Evolutionary conservation across 2,888 invertebrate genomes (phyloP), one percentile per base, ranked within the genome.

Genomic region (Cerastis rubricosa): DNA sequence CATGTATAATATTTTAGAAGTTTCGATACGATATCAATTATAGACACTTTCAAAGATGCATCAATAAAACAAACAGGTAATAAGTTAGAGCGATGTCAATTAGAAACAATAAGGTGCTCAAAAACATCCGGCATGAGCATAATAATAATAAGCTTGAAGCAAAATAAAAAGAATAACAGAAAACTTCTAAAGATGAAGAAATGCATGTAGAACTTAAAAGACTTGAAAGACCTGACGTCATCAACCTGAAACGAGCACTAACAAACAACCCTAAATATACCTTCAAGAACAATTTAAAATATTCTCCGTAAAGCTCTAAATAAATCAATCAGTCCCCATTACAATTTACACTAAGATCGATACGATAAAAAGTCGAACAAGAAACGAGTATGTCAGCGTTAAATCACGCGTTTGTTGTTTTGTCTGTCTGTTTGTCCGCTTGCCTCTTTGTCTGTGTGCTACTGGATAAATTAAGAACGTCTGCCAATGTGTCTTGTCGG

Each of bases 271-370:
- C 74, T 79, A 83, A 83, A 83, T 83, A 83, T 76, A 85, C 40
- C 51, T 17, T 19, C 35, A 61, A n/a, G n/a, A 76, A 81, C 88
- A 88, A 88, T 85, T 87, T 86, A 85, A 88, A 90, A 90, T 90
- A 91, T 91, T 89, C 87, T 67, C 74, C 74, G 79, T 76, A 85
- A 89, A 89, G 85, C 79, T 70, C 80, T 72, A 66, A 76, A 92
- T 95, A 94, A 94, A 95, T 95, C 95, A 95, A 93, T 95, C 95
- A 92, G 87, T 87, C 91, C 82, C 90, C 90, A 94, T 93, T 92
- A 93, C 94, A 93, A 93, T 95, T 95, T 93, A 92, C 90, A 91
- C 87, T 83, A 90, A 93, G 94, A 94, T 95, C 94, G 94, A 95
- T 94, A 85, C 89, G 87, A 71, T 81, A 90, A 90, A 84, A 92